A percentile compares a stretch with the other conserved stretches of the same genome.
Conservation (phyloP, 2,888 invertebrate genomes). For the Atherix ibis region DNA sequence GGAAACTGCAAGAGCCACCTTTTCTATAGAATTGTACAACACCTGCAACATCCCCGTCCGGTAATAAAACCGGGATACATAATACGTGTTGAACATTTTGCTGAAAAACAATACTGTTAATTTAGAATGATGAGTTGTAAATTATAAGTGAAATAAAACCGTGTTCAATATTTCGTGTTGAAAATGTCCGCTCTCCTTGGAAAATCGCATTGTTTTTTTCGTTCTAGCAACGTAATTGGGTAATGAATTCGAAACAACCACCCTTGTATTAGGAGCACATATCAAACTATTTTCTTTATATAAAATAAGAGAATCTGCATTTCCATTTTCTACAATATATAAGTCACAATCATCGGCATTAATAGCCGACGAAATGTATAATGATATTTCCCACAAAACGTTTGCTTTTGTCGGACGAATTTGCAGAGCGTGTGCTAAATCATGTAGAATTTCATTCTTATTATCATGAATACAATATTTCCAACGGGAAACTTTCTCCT, state of each 20-base stretch:
- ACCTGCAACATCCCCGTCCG: conserved; percentile 45
- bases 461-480: conserved; percentile 47
- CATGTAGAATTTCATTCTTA: conserved; percentile 44
- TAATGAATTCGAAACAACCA: conserved; percentile 15
- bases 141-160: conserved; percentile 1
- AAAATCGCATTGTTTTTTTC: too few species aligned
- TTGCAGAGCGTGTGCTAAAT: conserved; percentile 44
- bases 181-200: too few species aligned
- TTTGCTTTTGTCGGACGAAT: conserved; percentile 43
- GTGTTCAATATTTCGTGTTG: neutral
- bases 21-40: conserved; percentile 53
- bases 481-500: conserved; percentile 38
- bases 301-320: conserved; percentile 26
- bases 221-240: conserved; percentile 32
- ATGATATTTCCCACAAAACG: conserved; percentile 49
- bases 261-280: conserved; percentile 17
- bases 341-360: conserved; percentile 50
- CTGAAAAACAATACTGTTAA: conserved; percentile 17
- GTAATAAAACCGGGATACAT: conserved; percentile 47
- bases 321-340: conserved; percentile 36
- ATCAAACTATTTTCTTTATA: conserved; percentile 26
- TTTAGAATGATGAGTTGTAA: neutral
- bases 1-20: conserved; percentile 36
- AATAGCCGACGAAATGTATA: conserved; percentile 47
- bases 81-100: conserved; percentile 34